Conservation (phyloP, 37 sponge, comb jelly and placozoan genomes). For the Eunapius fragilis region DNA sequence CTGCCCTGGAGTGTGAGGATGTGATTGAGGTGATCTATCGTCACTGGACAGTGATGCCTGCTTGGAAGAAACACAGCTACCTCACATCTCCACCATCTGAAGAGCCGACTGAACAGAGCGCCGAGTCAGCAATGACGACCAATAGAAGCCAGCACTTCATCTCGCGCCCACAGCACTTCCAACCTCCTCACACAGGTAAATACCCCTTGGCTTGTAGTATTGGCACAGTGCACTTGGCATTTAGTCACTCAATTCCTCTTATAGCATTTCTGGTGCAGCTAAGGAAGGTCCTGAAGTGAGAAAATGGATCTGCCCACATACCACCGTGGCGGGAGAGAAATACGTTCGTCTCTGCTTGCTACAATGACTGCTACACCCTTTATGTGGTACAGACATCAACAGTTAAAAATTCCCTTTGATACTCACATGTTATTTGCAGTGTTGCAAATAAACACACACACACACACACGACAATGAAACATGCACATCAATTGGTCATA, state of each 20-base stretch:
- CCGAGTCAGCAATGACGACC: not conserved
- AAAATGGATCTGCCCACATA: not conserved
- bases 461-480: not conserved
- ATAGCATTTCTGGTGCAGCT: not conserved
- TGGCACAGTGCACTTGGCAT: not conserved
- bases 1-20: slow-evolving; percentile 21
- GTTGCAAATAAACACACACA: not conserved
- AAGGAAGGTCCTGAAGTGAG: not conserved
- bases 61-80: slow-evolving; percentile 11
- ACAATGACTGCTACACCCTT: not conserved
- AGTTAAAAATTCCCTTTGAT: not conserved
- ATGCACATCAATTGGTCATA: not conserved
- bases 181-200: slow-evolving; percentile 65
- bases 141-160: slow-evolving; percentile 15
- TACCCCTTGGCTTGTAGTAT: not conserved
- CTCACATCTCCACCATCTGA: not conserved
- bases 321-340: not conserved
- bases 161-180: slow-evolving; percentile 50
- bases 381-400: not conserved
- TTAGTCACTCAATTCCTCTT: not conserved
- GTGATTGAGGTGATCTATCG: slow-evolving; percentile 60
- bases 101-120: not conserved
- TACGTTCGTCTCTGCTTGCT: not conserved
- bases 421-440: not conserved
- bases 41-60: slow-evolving; percentile 61